Conservation (phyloP, 2,113 vertebrate species). For the Caranx ignobilis region DNA sequence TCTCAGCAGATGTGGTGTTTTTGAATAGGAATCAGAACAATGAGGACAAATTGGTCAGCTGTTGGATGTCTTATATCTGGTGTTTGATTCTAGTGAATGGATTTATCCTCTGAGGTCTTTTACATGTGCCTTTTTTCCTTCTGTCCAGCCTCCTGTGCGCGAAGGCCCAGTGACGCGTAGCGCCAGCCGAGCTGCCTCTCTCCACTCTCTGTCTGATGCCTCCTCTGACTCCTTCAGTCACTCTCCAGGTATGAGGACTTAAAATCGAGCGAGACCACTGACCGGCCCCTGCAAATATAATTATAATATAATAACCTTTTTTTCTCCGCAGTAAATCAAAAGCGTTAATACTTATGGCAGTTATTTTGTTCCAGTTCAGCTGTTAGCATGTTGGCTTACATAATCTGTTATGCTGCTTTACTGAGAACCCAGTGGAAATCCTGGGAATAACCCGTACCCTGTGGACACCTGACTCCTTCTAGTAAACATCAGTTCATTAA, state of each 20-base stretch:
- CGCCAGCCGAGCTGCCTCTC: conserved; percentile 80
- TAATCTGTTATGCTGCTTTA: conserved; percentile 45
- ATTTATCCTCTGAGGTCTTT: neutral
- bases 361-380: conserved; percentile 3
- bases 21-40: neutral
- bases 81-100: neutral
- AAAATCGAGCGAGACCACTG: conserved; percentile 14
- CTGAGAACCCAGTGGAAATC: conserved; percentile 49
- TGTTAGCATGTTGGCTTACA: conserved; percentile 23
- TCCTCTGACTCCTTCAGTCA: conserved; percentile 86
- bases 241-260: conserved; percentile 84
- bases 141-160: conserved; percentile 90
- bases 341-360: neutral
- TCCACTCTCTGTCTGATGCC: conserved; percentile 86
- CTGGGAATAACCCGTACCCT: conserved; percentile 38
- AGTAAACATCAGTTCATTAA: conserved; percentile 68
- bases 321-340: neutral
- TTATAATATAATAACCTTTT: neutral
- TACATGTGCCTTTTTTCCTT: conserved; percentile 1
- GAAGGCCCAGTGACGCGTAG: conserved; percentile 63
- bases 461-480: conserved; percentile 55
- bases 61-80: neutral
- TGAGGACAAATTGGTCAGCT: neutral
- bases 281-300: neutral
- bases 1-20: neutral